Evolutionary conservation across 2,113 vertebrate species (phyloP).

Genomic region (Planiliza haematocheilus): DNA sequence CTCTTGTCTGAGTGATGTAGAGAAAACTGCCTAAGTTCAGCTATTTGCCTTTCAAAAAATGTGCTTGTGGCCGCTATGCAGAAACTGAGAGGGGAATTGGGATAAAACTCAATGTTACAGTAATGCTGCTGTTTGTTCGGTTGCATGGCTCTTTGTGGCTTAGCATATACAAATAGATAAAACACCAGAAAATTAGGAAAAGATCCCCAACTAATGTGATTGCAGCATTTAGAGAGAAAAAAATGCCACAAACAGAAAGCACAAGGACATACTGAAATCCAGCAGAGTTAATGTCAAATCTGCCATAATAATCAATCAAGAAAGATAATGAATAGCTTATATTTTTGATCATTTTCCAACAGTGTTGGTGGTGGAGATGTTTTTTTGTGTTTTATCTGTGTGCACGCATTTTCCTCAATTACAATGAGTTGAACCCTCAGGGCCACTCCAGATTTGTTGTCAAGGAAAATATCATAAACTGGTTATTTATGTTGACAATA

Average conservation of each 20-base stretch:
- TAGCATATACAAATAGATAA: not conserved
- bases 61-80: not conserved
- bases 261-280: not conserved
- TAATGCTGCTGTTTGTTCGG: too few species aligned
- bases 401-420: not conserved
- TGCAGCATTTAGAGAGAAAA: not conserved
- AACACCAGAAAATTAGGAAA: not conserved
- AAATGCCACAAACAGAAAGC: not conserved
- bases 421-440: not conserved
- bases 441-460: not conserved
- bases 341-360: not conserved
- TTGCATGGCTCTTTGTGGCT: not conserved
- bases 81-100: not conserved
- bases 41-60: not conserved
- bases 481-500: too few species aligned
- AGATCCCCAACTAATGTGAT: too few species aligned
- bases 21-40: not conserved
- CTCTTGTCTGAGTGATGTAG: not conserved
- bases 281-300: not conserved
- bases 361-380: not conserved
- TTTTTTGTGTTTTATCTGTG: fast-evolving
- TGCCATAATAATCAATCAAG: not conserved
- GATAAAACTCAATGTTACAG: not conserved
- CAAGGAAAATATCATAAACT: not conserved
- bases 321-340: not conserved